Conservation (phyloP, 2,113 vertebrate genomes). For the Planiliza haematocheilus region DNA sequence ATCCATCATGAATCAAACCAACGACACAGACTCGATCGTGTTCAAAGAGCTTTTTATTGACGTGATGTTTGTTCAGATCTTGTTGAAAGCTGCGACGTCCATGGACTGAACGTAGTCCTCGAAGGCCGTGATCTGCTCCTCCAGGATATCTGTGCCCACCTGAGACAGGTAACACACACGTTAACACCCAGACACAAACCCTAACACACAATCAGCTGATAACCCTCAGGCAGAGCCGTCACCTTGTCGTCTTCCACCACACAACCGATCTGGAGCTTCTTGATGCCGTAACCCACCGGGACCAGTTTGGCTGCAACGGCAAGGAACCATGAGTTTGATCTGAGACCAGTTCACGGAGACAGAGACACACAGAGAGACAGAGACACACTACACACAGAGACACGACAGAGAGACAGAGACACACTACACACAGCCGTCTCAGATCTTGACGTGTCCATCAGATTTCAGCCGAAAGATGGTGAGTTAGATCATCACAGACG, state of each 20-base stretch:
- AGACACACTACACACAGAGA: too few species aligned
- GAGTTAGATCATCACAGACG: slow-evolving; percentile 65
- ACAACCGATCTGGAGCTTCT: slow-evolving; percentile 96
- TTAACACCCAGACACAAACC: too few species aligned
- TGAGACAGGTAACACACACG: slow-evolving; percentile 6
- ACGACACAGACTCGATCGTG: not conserved
- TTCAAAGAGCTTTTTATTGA: slow-evolving; percentile 61
- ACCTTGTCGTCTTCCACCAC: slow-evolving; percentile 98
- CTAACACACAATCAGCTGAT: not conserved
- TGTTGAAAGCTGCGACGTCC: slow-evolving; percentile 99
- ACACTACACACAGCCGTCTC: too few species aligned
- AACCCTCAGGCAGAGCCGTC: accelerated
- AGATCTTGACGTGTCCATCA: slow-evolving; percentile 64
- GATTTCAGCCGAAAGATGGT: slow-evolving; percentile 80
- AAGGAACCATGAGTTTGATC: too few species aligned
- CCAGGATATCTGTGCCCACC: slow-evolving; percentile 94
- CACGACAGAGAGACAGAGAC: too few species aligned
- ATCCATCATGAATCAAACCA: too few species aligned
- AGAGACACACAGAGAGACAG: not conserved
- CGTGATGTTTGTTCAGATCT: slow-evolving; percentile 84
- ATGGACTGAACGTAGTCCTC: slow-evolving; percentile 97
- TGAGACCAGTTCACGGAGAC: too few species aligned
- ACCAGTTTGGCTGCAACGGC: slow-evolving; percentile 89
- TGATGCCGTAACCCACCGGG: slow-evolving; percentile 97
- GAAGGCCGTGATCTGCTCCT: slow-evolving; percentile 94